Base-by-base conservation (phyloP, 2,888 invertebrate genomes). In the Imbricaverruca yamaguchii region DNA sequence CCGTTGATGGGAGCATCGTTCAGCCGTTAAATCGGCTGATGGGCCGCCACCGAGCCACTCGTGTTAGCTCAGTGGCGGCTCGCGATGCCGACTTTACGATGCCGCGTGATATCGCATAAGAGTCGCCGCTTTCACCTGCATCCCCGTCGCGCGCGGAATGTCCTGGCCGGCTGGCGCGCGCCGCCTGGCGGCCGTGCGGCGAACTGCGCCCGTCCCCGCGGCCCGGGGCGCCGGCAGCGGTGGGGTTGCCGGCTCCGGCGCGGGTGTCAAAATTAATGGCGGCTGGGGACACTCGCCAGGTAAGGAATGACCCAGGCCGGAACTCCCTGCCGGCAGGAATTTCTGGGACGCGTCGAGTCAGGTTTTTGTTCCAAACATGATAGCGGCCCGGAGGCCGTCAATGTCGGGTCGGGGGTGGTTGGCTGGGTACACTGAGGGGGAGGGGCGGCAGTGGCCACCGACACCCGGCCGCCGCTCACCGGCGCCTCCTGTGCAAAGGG, bases 261-360 rank as follows among this genome's bases (percentile, higher is more conserved):
- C 61, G 61, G 25, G 67, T 67, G 67, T 67, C 67, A 67, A 67
- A 67, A 67, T 13, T 61, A 67, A 67, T 67, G 67, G 67, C 61
- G 13, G n/a, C 4, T 13, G 25, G 67, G 25, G 67, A 67, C n/a
- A n/a, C 67, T n/a, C 39, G 25, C 25, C 67, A 25, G 67, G 61
- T 67, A 67, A 67, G n/a, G 67, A n/a, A 67, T n/a, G 67, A n/a
- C 25, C 39, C 67, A 2, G 67, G 12, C 67, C 67, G 67, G 67
- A 67, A 67, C 67, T 67, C 67, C 67, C 67, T 13, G 25, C 25
- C 25, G n/a, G 13, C 67, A 12, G 67, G 67, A 67, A 67, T 67
- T 67, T 67, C 67, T 11, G 10, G 25, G 25, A n/a, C 11, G 12
- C 12, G 25, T 67, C 25, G 25, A 67, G 25, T 67, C 10, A 23